phyloP scores from a whole-genome alignment of 1,140 invertebrate genomes.

The Drosophila setifemur region DNA sequence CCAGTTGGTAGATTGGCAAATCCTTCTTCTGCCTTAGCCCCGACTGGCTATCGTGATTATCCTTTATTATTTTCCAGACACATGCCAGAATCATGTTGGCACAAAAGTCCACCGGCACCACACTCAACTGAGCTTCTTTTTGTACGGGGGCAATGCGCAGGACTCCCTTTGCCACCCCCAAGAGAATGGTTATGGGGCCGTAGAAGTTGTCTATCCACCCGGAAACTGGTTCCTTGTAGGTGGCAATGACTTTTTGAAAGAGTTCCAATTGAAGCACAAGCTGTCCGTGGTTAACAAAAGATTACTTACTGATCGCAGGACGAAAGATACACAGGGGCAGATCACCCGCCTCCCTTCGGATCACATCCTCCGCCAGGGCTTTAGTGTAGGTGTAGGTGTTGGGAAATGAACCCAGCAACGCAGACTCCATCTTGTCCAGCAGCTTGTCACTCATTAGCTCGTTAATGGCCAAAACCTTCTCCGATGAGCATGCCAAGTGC shows the following conservation, averaged over 20 bases:
- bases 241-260: constrained; percentile 87
- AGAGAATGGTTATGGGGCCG: constrained; percentile 90
- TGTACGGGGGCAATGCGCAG: constrained; percentile 85
- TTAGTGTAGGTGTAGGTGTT: constrained; percentile 94
- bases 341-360: constrained; percentile 85
- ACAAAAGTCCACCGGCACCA: constrained; percentile 92
- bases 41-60: constrained; percentile 19
- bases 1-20: constrained; percentile 87
- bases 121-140: constrained; percentile 85
- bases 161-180: constrained; percentile 88
- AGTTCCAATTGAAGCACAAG: neutral
- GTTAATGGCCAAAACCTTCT: constrained; percentile 85
- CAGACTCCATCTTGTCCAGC: constrained; percentile 86
- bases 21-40: neutral
- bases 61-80: constrained; percentile 85
- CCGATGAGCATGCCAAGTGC: constrained; percentile 84
- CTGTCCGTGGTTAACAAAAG: neutral
- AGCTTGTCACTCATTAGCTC: constrained; percentile 84
- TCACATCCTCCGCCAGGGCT: constrained; percentile 88
- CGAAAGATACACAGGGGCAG: constrained; percentile 89
- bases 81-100: constrained; percentile 89
- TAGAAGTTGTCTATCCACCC: constrained; percentile 96
- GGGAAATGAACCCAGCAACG: constrained; percentile 87
- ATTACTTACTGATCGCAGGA: constrained; percentile 84
- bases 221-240: constrained; percentile 87